Evolutionary conservation across 2,797 vertebrate species (phyloP).

Genomic region (Rhinatrema bivittatum): DNA sequence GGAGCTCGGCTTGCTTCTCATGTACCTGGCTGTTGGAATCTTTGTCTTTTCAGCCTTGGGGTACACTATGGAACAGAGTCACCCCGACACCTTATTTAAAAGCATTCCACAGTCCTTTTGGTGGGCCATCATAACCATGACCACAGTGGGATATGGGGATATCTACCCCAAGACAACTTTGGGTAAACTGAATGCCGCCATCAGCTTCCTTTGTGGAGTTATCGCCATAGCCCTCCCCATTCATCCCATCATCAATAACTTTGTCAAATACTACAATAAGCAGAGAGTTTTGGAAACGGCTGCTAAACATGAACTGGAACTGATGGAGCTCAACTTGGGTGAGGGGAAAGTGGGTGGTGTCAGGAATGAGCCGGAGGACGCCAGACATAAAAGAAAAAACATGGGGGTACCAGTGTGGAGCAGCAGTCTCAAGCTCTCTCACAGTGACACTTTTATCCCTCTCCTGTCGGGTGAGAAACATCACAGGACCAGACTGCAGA

Average conservation of each 20-base stretch:
- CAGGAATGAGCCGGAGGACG: conserved; percentile 29
- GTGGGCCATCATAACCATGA: conserved; percentile 99
- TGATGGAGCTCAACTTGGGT: conserved; percentile 81
- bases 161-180: conserved; percentile 95
- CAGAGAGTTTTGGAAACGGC: conserved; percentile 90
- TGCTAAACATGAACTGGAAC: conserved; percentile 86
- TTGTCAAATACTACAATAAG: conserved; percentile 92
- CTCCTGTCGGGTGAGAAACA: conserved; percentile 67
- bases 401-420: conserved; percentile 29
- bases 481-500: conserved; percentile 59
- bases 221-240: conserved; percentile 94
- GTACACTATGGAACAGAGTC: conserved; percentile 94
- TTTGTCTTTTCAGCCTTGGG: conserved; percentile 93
- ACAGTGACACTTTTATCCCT: conserved; percentile 76
- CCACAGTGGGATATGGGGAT: conserved; percentile 92
- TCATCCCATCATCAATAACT: conserved; percentile 97
- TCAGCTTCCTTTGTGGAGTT: conserved; percentile 93
- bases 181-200: conserved; percentile 89
- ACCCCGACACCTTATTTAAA: conserved; percentile 89
- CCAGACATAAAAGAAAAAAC: conserved; percentile 3
- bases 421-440: conserved; percentile 54
- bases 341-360: conserved; percentile 42
- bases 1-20: conserved; percentile 88
- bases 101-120: conserved; percentile 97
- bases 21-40: conserved; percentile 95